A percentile compares a stretch with the other conserved stretches of the same genome.
Conservation (phyloP, 2,113 vertebrate species). For the Gallinago jamesoni region DNA sequence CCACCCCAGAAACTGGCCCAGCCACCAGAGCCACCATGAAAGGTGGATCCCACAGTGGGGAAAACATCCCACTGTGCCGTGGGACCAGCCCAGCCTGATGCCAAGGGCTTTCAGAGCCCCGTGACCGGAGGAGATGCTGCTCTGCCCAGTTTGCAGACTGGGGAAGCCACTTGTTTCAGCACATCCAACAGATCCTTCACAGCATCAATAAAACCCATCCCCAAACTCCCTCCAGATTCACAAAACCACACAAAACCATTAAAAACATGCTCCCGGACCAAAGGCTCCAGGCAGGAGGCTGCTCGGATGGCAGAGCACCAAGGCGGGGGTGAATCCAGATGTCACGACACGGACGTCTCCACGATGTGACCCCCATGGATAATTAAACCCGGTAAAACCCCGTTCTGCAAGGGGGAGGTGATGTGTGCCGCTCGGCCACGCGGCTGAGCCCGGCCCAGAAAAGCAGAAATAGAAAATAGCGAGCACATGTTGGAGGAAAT, state of each 20-base stretch:
- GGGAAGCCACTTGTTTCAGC: not conserved
- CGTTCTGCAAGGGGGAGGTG: no score
- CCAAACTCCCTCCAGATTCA: not conserved
- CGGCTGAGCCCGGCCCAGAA: not conserved
- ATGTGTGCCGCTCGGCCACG: not conserved
- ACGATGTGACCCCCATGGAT: not conserved
- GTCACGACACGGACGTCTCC: not conserved
- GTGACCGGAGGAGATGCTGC: accelerated
- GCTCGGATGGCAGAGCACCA: not conserved
- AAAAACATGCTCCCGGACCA: not conserved
- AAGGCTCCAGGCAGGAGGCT: not conserved
- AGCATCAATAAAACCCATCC: not conserved
- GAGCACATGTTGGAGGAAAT: not conserved
- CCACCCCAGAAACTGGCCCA: not conserved
- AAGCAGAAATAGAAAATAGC: not conserved
- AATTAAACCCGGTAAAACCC: not conserved
- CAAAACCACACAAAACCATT: not conserved
- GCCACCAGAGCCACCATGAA: not conserved
- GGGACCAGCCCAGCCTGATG: not conserved
- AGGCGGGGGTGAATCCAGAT: not conserved
- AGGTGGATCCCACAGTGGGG: not conserved
- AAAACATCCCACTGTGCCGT: accelerated
- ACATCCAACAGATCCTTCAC: not conserved
- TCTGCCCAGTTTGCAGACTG: not conserved
- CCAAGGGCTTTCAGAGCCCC: not conserved